Evolutionary conservation across 2,888 invertebrate genomes (phyloP).

Genomic region (Meghimatium bilineatum): DNA sequence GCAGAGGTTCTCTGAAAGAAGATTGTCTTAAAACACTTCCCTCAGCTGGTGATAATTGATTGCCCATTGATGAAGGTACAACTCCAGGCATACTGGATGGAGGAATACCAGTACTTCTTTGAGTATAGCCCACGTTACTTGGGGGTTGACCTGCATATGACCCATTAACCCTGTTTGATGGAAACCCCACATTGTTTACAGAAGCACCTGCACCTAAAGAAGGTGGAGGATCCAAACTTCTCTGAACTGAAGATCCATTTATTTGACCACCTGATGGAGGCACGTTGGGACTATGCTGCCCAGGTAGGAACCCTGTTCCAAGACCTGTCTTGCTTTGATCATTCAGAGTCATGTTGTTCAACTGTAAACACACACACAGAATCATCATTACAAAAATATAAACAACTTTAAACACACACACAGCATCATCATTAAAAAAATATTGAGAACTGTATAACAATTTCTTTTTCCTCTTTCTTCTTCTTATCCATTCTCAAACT

Average conservation of each 20-base stretch:
- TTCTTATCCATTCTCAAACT: no score
- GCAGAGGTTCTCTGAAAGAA: constrained; percentile 18
- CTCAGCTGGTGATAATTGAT: not conserved
- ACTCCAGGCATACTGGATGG: constrained; percentile 41
- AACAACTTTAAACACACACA: no score
- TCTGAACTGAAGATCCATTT: constrained; percentile 23
- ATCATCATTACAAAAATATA: not conserved
- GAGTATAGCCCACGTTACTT: constrained; percentile 13
- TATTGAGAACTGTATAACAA: no score
- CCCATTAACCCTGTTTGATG: constrained; percentile 45
- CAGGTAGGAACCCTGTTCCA: constrained; percentile 8
- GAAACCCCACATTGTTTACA: constrained; percentile 34
- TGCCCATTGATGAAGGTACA: not conserved
- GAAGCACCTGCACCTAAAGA: constrained; percentile 46
- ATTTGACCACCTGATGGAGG: constrained; percentile 9
- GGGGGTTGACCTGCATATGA: constrained; percentile 36
- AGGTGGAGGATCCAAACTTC: constrained; percentile 44
- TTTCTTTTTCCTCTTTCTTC: no score
- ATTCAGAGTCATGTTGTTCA: constrained; percentile 41
- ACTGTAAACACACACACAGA: constrained; percentile 24
- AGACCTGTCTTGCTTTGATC: constrained; percentile 21
- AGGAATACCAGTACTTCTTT: constrained; percentile 47
- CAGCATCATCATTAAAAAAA: no score
- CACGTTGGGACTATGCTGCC: not conserved
- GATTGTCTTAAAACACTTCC: not conserved